phyloP scores from a whole-genome alignment of 2,113 vertebrate genomes.

The Ciconia stormi region DNA sequence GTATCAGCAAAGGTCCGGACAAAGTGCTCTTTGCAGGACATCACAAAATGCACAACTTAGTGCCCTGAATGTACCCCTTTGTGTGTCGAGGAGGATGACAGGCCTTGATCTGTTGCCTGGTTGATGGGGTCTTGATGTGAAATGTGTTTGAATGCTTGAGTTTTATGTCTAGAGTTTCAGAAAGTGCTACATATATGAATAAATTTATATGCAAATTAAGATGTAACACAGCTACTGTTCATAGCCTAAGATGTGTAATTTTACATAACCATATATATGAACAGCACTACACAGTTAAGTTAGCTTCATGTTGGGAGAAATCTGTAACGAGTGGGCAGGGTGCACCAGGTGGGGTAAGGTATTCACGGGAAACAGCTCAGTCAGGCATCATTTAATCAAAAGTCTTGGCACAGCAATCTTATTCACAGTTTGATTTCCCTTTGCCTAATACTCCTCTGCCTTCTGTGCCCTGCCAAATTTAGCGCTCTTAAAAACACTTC shows the following conservation, averaged over 20 bases:
- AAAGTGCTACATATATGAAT: fast-evolving
- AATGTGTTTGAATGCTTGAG: neutral
- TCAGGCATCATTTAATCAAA: neutral
- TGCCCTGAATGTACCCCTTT: neutral
- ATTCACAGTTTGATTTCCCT: neutral
- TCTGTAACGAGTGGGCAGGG: neutral
- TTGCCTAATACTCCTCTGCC: neutral
- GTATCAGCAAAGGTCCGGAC: neutral
- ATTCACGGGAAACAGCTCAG: neutral
- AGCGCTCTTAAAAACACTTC: neutral
- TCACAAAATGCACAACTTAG: neutral
- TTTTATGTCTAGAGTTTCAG: neutral
- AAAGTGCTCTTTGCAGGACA: neutral
- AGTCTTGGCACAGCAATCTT: neutral
- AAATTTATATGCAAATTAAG: neutral
- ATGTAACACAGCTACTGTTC: neutral
- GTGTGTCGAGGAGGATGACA: fast-evolving
- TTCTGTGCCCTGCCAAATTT: neutral
- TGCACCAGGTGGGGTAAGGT: neutral
- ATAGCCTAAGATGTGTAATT: neutral
- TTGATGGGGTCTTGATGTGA: neutral
- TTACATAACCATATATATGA: neutral
- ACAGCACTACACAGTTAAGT: neutral
- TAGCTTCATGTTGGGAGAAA: neutral
- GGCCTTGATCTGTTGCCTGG: neutral